Base-by-base conservation (phyloP, 2,888 invertebrate species). In the Amphipoea lucens region DNA sequence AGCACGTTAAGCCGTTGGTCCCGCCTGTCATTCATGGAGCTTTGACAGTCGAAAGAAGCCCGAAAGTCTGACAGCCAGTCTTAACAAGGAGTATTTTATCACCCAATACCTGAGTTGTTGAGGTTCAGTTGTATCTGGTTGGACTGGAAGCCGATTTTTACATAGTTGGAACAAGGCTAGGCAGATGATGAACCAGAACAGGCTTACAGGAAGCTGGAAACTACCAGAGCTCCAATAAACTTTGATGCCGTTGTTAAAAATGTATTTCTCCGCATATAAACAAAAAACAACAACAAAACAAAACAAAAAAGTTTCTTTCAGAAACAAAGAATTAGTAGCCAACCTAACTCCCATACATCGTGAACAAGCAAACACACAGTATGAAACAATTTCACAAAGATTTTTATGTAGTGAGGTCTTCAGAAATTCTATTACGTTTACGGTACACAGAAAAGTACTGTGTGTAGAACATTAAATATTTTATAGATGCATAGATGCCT, bases 381-480 rank as follows among this genome's bases (percentile, higher is more conserved):
- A 71, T 57, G 45, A 71, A 74, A 83, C 67, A 84, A 79, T 80
- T 73, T 78, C 66, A 48, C 70, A 77, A 73, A 84, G 74, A 86
- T 76, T 89, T 86, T 79, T 73, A 76, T 76, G 54, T 70, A 74
- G 71, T 63, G 36, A 67, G 66, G 78, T 82, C 70, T 70, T 86
- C 78, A 83, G 79, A 89, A 88, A 88, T 88, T 88, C 82, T 88
- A 84, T 87, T 89, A 88, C 4, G 4, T 4, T 5, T 29, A 29
- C 67, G 20, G 73, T 80, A 78, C 63, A 82, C 74, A 66, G 71
- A 40, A 79, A 87, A 81, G 76, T 81, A 85, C 89, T 77, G 76
- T 86, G 71, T 82, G 68, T 71, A 71, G 36, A 23, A 79, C 82
- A 78, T 87, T 88, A 81, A 88, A 89, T 88, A 89, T 87, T 89